Percentiles rank a stretch among this genome's conserved stretches.
Evolutionary conservation across 2,113 vertebrate genomes (phyloP).

Genomic region (Andinoacara biseriatus): DNA sequence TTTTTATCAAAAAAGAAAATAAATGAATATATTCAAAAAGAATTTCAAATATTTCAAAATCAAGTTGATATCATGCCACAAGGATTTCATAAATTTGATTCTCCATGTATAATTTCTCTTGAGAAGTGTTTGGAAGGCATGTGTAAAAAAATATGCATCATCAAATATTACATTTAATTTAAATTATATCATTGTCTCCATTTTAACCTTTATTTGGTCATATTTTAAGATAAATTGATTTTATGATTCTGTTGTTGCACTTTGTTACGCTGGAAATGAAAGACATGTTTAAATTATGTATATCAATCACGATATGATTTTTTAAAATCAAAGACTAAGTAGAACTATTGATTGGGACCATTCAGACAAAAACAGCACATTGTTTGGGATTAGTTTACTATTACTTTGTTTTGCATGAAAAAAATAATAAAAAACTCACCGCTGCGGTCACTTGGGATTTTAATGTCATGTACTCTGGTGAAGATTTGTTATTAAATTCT

Average conservation of each 20-base stretch:
- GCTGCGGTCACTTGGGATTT: rapidly evolving
- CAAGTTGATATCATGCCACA: neutral
- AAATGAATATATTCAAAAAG: neutral
- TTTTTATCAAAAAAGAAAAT: neutral
- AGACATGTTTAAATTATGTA: too few species aligned
- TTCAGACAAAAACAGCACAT: neutral
- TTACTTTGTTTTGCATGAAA: neutral
- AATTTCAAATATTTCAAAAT: neutral
- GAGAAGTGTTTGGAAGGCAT: neutral
- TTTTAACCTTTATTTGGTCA: neutral
- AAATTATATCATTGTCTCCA: neutral
- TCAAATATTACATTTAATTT: too few species aligned
- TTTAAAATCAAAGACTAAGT: too few species aligned
- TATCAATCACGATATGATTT: too few species aligned
- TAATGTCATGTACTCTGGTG: neutral
- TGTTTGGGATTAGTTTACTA: neutral
- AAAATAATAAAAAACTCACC: constrained; percentile 12
- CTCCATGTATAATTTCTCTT: neutral
- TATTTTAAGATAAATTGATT: neutral
- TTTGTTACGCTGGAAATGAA: too few species aligned
- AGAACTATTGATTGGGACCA: neutral
- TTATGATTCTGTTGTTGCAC: too few species aligned
- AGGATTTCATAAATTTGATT: neutral
- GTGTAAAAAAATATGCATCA: too few species aligned
- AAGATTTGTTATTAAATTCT: rapidly evolving